Conservation (phyloP, 1,140 invertebrate genomes). For the Andrena cerasifolii region DNA sequence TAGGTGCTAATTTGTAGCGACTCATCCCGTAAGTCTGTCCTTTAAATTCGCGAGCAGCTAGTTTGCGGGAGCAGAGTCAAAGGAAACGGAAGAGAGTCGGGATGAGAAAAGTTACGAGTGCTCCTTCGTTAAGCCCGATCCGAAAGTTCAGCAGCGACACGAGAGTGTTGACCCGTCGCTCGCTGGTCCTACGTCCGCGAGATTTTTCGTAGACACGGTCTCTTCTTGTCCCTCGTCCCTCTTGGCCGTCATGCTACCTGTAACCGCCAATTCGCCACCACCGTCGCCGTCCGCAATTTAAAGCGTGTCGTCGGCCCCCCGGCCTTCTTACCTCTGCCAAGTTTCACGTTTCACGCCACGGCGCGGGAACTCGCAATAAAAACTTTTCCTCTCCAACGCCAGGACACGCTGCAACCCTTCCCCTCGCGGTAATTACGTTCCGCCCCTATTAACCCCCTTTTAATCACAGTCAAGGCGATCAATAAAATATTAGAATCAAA, state of each 20-base stretch:
- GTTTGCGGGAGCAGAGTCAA: conserved; percentile 13
- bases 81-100: conserved; percentile 25
- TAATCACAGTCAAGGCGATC: neutral
- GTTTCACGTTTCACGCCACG: conserved; percentile 19
- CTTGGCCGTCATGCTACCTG: conserved; percentile 50
- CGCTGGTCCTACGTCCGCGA: conserved; percentile 20
- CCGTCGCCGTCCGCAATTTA: conserved; percentile 49
- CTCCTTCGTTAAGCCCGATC: conserved; percentile 53
- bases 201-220: conserved; percentile 16
- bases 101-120: conserved; percentile 48
- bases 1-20: no score
- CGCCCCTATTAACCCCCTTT: neutral
- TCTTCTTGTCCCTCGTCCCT: conserved; percentile 5
- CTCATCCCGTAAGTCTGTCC: neutral
- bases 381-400: neutral
- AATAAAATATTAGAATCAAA: no score
- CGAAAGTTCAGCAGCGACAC: conserved; percentile 39
- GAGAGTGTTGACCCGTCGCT: conserved; percentile 44
- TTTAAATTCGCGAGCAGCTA: neutral
- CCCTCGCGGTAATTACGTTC: neutral
- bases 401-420: neutral
- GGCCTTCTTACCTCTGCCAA: conserved; percentile 32
- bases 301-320: conserved; percentile 27
- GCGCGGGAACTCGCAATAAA: conserved; percentile 2
- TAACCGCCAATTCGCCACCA: conserved; percentile 49